phyloP scores from a whole-genome alignment of 2,888 invertebrate genomes.

The Troglohyphantes excavatus region DNA sequence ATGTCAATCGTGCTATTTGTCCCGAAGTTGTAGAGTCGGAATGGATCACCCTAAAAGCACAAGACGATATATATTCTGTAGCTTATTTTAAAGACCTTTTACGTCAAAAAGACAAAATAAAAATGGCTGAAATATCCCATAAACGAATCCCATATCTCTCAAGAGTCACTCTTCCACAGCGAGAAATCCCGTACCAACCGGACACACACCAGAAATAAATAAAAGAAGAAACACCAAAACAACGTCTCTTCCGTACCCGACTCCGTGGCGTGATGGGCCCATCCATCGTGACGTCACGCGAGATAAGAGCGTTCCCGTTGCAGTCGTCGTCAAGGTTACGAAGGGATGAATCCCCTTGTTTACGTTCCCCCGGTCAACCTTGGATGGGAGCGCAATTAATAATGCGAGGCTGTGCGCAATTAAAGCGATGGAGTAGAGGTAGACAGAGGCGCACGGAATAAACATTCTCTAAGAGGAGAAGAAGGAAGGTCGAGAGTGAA shows the following conservation, averaged over 20 bases:
- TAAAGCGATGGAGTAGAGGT: not conserved
- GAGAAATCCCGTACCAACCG: not conserved
- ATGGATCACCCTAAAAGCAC: too few relatives aligned
- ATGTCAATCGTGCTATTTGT: too few relatives aligned
- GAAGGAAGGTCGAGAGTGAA: not conserved
- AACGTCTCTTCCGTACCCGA: conserved; percentile 6
- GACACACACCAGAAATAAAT: not conserved
- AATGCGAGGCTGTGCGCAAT: not conserved
- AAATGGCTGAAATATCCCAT: too few relatives aligned
- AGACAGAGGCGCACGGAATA: not conserved
- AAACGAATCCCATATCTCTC: too few relatives aligned
- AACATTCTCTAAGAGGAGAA: too few relatives aligned
- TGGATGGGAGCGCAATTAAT: not conserved
- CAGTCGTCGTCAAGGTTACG: conserved; percentile 21
- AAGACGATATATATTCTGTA: too few relatives aligned
- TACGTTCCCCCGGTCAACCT: conserved; percentile 1
- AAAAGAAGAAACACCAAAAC: not conserved
- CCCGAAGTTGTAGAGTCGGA: too few relatives aligned
- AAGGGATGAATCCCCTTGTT: conserved; percentile 12
- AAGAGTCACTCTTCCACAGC: too few relatives aligned
- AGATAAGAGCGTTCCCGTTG: not conserved
- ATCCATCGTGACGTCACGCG: conserved; percentile 21
- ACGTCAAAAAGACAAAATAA: too few relatives aligned
- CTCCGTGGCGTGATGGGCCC: conserved; percentile 13
- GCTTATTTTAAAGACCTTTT: too few relatives aligned